phyloP scores from a whole-genome alignment of 1,140 invertebrate genomes.

The Hyles euphorbiae region DNA sequence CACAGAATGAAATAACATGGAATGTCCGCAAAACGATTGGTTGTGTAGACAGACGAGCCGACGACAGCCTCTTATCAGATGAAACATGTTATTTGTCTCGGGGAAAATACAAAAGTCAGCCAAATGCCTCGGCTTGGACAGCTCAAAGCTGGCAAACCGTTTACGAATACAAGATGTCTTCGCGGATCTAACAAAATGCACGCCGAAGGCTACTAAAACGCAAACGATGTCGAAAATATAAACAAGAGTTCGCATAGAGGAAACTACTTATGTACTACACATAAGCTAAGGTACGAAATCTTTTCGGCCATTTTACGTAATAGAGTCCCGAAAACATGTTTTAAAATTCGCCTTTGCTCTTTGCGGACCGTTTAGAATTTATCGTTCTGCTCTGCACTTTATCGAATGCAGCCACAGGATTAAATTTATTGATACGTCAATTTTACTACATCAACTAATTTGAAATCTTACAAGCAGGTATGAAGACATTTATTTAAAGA shows the following conservation, averaged over 20 bases:
- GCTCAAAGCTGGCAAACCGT: constrained; percentile 32
- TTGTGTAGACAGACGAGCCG: constrained; percentile 49
- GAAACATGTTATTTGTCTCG: constrained; percentile 55
- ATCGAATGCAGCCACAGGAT: too few species aligned
- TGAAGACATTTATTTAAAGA: too few species aligned
- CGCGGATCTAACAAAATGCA: constrained; percentile 18
- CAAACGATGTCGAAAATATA: constrained; percentile 10
- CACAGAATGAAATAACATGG: constrained; percentile 39
- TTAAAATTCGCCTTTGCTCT: too few species aligned
- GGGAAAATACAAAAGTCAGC: constrained; percentile 46
- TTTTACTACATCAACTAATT: too few species aligned
- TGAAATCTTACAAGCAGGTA: too few species aligned
- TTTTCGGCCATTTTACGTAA: too few species aligned
- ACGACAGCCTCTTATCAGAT: constrained; percentile 61
- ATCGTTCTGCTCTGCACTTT: too few species aligned
- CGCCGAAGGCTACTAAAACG: constrained; percentile 12
- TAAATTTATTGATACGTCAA: too few species aligned
- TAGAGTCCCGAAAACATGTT: too few species aligned
- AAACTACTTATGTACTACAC: too few species aligned
- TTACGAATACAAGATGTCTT: constrained; percentile 38
- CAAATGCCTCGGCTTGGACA: constrained; percentile 42
- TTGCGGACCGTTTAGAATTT: too few species aligned
- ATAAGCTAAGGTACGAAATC: too few species aligned
- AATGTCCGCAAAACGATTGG: constrained; percentile 49
- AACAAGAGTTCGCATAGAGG: background rate